Evolutionary conservation across 2,888 invertebrate species (phyloP).

Genomic region (Fragum whitleyi): DNA sequence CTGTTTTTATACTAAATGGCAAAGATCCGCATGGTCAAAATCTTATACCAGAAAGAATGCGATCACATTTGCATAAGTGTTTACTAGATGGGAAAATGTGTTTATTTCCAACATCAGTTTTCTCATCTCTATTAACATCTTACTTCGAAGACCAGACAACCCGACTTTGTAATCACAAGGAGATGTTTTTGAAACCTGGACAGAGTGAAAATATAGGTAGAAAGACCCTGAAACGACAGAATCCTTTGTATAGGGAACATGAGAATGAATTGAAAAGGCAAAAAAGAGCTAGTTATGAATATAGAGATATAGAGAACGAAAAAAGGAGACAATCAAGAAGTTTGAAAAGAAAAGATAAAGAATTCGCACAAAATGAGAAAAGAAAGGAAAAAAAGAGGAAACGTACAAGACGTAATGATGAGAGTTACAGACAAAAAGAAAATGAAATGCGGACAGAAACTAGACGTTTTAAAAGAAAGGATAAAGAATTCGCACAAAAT

Average conservation of each 20-base stretch:
- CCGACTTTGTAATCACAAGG: not conserved
- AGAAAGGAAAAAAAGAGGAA: no score
- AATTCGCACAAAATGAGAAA: no score
- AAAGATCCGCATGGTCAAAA: slow-evolving; percentile 16
- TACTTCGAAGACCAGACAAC: slow-evolving; percentile 3
- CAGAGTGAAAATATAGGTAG: slow-evolving; percentile 1
- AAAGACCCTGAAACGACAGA: slow-evolving; percentile 10
- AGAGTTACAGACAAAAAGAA: no score
- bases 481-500: no score
- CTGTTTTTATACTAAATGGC: slow-evolving; percentile 14
- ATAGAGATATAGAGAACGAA: no score
- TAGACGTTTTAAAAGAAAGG: no score
- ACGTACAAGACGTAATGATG: no score
- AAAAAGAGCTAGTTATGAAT: no score
- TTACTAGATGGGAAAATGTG: slow-evolving; percentile 23
- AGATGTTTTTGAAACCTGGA: not conserved
- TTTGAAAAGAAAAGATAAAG: no score
- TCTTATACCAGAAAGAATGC: slow-evolving; percentile 9
- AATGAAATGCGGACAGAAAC: no score
- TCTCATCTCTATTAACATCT: slow-evolving; percentile 11
- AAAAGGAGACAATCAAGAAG: no score
- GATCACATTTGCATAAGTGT: slow-evolving; percentile 23
- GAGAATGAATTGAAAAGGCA: no score
- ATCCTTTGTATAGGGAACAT: slow-evolving; percentile 7
- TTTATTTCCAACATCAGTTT: slow-evolving; percentile 21